Evolutionary conservation across 2,888 invertebrate species (phyloP), one percentile per base, ranked within the genome.

Genomic region (Quadriops clusia): DNA sequence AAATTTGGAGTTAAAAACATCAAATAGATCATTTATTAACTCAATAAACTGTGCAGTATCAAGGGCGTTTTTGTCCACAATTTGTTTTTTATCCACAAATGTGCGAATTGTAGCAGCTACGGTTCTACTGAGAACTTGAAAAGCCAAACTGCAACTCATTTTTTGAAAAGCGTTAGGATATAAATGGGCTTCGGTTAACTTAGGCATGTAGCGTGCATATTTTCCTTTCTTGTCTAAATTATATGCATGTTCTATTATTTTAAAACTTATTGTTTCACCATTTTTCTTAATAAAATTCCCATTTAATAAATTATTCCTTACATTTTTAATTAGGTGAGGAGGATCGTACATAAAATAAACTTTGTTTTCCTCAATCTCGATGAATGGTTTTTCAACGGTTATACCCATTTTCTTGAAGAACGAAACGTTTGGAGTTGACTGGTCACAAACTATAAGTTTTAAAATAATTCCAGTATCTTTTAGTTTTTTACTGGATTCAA

Each of bases 91-190:
- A 8, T 16, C 16, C 5, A 39, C 18, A n/a, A 21, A 23, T 8
- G 37, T 37, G 21, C 11, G 30, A 9, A 39, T 37, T 15, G 35
- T 33, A 16, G 33, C 33, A 15, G 35, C 23, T 5, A 41, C 28
- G 17, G 27, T 33, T n/a, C 34, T 20, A 16, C 41, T 40, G 4
- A 41, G 18, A 13, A 41, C 24, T 31, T 41, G 41, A 2, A 23
- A 17, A 4, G 38, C 40, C 18, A 41, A 20, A 11, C 18, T 8
- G 18, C 30, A 14, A 10, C 15, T 30, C 34, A 30, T 34, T 17
- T 30, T 30, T 14, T 34, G 24, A n/a, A 34, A 30, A 9, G 25
- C 6, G 21, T 38, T 37, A 6, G 37, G 39, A 13, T 32, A 30
- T 8, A 41, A 6, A 27, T 41, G 41, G 9, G 5, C 20, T 15